Evolutionary conservation across 2,888 invertebrate genomes (phyloP).

Genomic region (Escarpia spicata): DNA sequence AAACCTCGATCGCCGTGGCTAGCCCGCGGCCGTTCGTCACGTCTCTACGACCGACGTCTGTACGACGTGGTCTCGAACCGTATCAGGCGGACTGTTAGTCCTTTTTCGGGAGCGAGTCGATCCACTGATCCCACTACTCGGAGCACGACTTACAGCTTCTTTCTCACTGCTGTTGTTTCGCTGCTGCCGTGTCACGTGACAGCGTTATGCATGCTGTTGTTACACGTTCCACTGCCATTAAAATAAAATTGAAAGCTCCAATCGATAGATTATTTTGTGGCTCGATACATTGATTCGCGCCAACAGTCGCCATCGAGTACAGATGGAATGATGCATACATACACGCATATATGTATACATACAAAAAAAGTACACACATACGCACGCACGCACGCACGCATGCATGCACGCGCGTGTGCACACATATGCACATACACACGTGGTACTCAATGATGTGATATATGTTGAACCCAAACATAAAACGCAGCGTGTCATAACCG

Average conservation of each 20-base stretch:
- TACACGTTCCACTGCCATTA: not conserved
- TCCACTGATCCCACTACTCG: not conserved
- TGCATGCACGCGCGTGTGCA: not conserved
- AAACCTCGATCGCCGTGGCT: not conserved
- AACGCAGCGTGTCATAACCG: too few species aligned
- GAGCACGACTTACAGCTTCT: not conserved
- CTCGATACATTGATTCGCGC: too few species aligned
- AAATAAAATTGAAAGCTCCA: too few species aligned
- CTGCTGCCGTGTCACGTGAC: not conserved
- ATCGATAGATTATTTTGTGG: too few species aligned
- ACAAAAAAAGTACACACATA: too few species aligned
- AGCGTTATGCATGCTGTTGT: not conserved
- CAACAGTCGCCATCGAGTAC: not conserved
- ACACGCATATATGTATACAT: not conserved
- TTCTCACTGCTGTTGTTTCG: not conserved
- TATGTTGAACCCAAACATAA: too few species aligned
- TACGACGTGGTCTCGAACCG: not conserved
- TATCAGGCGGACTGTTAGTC: not conserved
- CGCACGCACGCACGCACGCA: not conserved
- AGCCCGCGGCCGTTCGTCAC: too few species aligned
- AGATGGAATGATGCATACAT: too few species aligned
- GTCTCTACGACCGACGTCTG: too few species aligned
- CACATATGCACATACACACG: not conserved
- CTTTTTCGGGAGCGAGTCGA: not conserved
- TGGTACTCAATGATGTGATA: too few species aligned